A percentile compares a stretch with the other conserved stretches of the same genome.
Evolutionary conservation across 2,113 vertebrate genomes (phyloP).

Genomic region (Andinoacara biseriatus): DNA sequence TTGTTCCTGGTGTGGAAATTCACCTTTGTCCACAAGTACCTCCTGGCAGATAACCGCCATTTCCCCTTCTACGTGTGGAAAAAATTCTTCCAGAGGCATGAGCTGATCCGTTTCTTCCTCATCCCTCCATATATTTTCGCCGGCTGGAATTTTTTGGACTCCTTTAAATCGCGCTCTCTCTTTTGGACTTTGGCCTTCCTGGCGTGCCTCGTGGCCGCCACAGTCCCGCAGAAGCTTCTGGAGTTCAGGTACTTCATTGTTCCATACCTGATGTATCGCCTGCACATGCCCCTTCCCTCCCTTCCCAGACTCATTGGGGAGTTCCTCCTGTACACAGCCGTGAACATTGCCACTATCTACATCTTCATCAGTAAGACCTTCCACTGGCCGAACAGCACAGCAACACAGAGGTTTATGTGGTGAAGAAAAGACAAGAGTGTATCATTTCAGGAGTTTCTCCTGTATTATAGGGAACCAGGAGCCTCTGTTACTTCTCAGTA

Average conservation of each 20-base stretch:
- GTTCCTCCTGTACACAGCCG: conserved; percentile 82
- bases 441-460: neutral
- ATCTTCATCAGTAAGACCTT: conserved; percentile 91
- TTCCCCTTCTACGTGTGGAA: conserved; percentile 96
- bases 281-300: conserved; percentile 88
- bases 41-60: conserved; percentile 96
- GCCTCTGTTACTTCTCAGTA: neutral
- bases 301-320: conserved; percentile 84
- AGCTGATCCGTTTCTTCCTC: conserved; percentile 86
- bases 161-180: conserved; percentile 86
- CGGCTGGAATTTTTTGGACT: conserved; percentile 89
- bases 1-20: conserved; percentile 92
- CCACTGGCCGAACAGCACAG: conserved; percentile 86
- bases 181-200: conserved; percentile 91
- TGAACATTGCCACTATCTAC: conserved; percentile 88
- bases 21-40: conserved; percentile 91
- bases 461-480: neutral
- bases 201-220: conserved; percentile 83
- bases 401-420: conserved; percentile 97
- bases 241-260: conserved; percentile 98
- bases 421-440: conserved; percentile 54
- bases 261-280: conserved; percentile 92
- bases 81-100: conserved; percentile 87
- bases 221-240: conserved; percentile 92
- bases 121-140: conserved; percentile 90